Evolutionary conservation across 2,797 vertebrate genomes (phyloP).

Genomic region (Mastacembelus armatus): DNA sequence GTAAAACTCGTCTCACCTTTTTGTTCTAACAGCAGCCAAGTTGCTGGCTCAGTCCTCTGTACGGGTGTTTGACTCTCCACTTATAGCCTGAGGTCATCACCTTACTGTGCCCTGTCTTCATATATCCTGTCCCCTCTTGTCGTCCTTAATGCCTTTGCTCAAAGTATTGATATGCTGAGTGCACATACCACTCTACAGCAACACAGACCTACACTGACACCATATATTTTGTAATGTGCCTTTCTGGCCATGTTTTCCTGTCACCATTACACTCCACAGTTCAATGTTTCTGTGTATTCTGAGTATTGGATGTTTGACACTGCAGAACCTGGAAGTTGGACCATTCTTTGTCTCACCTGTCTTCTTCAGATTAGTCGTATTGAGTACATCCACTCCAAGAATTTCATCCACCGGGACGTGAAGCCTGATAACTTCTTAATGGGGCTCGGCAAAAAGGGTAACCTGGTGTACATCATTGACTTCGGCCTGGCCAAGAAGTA

Average conservation of each 20-base stretch:
- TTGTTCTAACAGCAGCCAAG: constrained; percentile 23
- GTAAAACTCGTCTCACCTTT: constrained; percentile 36
- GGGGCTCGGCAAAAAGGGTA: constrained; percentile 97
- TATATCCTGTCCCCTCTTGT: constrained; percentile 27
- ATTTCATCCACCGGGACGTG: constrained; percentile 97
- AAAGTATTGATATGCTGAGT: constrained; percentile 23
- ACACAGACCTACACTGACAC: not conserved
- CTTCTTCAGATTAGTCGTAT: constrained; percentile 92
- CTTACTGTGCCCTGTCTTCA: constrained; percentile 18
- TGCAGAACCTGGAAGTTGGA: not conserved
- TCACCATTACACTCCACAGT: not conserved
- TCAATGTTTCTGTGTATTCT: not conserved
- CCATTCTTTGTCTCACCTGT: not conserved
- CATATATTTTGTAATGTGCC: not conserved
- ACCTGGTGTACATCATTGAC: constrained; percentile 98
- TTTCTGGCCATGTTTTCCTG: not conserved
- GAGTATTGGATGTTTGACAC: not conserved
- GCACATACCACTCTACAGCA: not conserved
- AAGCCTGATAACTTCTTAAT: constrained; percentile 98
- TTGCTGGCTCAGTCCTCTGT: constrained; percentile 41
- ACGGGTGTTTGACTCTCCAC: constrained; percentile 9
- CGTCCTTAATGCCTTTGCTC: constrained; percentile 11
- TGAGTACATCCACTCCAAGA: constrained; percentile 98
- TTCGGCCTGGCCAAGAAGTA: constrained; percentile 98
- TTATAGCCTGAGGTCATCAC: constrained; percentile 32